phyloP scores from a whole-genome alignment of 2,888 invertebrate genomes.

The Euproctis similis region DNA sequence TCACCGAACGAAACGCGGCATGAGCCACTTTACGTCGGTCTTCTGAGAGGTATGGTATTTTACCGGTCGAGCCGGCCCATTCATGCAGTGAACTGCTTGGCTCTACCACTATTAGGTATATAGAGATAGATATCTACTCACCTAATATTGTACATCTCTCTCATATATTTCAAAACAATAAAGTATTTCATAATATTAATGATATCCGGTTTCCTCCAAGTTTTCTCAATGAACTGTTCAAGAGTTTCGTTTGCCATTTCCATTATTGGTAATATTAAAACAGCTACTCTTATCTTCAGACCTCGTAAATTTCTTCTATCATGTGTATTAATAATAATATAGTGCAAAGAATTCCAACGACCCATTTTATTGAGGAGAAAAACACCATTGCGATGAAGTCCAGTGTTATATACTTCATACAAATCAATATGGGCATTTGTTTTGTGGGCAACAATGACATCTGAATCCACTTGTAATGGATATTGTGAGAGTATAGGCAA shows the following conservation, averaged over 20 bases:
- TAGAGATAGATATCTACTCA: constrained; percentile 35
- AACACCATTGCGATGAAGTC: constrained; percentile 67
- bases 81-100: too few species aligned
- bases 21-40: too few species aligned
- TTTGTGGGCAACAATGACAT: constrained; percentile 45
- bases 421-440: constrained; percentile 32
- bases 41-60: too few species aligned
- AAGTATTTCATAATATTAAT: constrained; percentile 79
- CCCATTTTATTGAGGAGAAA: constrained; percentile 67
- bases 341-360: constrained; percentile 41
- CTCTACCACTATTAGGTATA: not conserved
- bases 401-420: constrained; percentile 74
- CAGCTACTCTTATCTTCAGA: constrained; percentile 68
- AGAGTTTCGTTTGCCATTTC: constrained; percentile 55
- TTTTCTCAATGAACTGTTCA: constrained; percentile 63
- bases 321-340: constrained; percentile 42
- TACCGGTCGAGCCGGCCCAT: too few species aligned
- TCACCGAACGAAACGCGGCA: too few species aligned
- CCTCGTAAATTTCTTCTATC: constrained; percentile 72
- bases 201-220: constrained; percentile 74
- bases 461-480: constrained; percentile 61
- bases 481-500: constrained; percentile 37
- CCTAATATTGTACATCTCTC: constrained; percentile 81
- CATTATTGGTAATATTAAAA: constrained; percentile 50
- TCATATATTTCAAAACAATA: constrained; percentile 70